Conservation (phyloP, 2,888 invertebrate genomes). For the Mechanitis mazaeus region DNA sequence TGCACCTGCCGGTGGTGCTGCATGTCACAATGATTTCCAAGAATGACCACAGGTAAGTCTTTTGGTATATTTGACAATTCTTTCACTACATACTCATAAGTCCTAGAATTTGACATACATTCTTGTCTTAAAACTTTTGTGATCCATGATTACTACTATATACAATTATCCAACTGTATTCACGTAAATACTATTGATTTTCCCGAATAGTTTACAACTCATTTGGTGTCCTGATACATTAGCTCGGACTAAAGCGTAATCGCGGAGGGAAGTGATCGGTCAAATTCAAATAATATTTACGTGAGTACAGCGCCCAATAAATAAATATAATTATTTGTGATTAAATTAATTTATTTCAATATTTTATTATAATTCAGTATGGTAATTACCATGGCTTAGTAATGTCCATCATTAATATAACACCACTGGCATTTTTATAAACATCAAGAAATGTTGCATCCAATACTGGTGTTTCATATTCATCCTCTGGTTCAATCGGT, state of each 20-base stretch:
- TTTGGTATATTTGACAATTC: conserved; percentile 88
- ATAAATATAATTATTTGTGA: too few relatives aligned
- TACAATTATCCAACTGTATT: too few relatives aligned
- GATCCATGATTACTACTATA: too few relatives aligned
- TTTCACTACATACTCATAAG: conserved; percentile 94
- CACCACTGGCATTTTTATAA: conserved; percentile 96
- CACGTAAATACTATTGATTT: too few relatives aligned
- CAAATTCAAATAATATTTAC: too few relatives aligned
- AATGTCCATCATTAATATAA: conserved; percentile 94
- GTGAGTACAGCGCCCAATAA: too few relatives aligned
- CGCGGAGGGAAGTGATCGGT: too few relatives aligned
- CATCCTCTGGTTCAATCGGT: conserved; percentile 61
- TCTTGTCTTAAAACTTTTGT: neutral
- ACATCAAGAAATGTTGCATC: conserved; percentile 98
- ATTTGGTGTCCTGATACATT: too few relatives aligned
- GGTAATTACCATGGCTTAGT: conserved; percentile 90
- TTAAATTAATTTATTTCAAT: too few relatives aligned
- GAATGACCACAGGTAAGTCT: conserved; percentile 88
- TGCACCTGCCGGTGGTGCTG: conserved; percentile 94
- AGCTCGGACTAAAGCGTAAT: too few relatives aligned
- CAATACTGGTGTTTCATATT: conserved; percentile 83
- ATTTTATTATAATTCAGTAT: too few relatives aligned
- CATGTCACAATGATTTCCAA: conserved; percentile 98
- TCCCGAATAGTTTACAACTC: too few relatives aligned
- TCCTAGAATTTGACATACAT: conserved; percentile 73